Evolutionary conservation across 1,140 invertebrate genomes (phyloP).

Genomic region (Drosophila kohkoa): DNA sequence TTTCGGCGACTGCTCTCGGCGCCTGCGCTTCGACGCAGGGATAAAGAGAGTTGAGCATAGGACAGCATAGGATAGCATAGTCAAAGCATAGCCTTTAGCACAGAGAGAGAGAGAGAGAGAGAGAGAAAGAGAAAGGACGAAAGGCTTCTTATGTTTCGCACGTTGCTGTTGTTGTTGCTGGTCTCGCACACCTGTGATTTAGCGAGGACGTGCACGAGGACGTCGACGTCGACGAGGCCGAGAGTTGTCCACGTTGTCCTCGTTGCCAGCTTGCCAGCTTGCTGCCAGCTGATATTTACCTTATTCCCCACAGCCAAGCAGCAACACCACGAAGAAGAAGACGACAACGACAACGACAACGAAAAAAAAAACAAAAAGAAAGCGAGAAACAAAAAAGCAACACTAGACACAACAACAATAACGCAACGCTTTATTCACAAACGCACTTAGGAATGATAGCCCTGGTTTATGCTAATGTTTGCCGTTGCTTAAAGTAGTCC

Average conservation of each 20-base stretch:
- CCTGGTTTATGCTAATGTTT: conserved; percentile 81
- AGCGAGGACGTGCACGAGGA: conserved; percentile 58
- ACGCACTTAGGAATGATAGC: conserved; percentile 79
- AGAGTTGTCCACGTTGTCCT: conserved; percentile 38
- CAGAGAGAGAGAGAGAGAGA: no score
- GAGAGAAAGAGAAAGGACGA: conserved; percentile 17
- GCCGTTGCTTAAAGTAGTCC: conserved; percentile 67
- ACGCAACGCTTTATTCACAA: conserved; percentile 50
- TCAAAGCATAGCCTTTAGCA: background rate
- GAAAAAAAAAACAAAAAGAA: no score
- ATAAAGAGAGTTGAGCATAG: conserved; percentile 6
- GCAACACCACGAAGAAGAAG: conserved; percentile 10
- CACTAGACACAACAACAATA: conserved; percentile 67
- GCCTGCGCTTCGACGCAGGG: conserved; percentile 10
- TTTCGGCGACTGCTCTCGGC: conserved; percentile 21
- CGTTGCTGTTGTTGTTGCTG: conserved; percentile 53
- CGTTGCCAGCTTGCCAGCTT: conserved; percentile 53
- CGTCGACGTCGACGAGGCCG: conserved; percentile 36
- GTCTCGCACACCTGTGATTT: conserved; percentile 75
- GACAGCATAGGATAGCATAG: background rate
- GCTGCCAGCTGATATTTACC: conserved; percentile 75
- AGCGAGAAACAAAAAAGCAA: conserved; percentile 33
- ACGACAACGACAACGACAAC: background rate
- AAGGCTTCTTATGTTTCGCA: conserved; percentile 67
- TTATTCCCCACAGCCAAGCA: conserved; percentile 59